These are phyloP conservation scores for Tinea pellionella DNA, from an alignment of 2,888 invertebrate species.

Conservation along the genomic window DNA sequence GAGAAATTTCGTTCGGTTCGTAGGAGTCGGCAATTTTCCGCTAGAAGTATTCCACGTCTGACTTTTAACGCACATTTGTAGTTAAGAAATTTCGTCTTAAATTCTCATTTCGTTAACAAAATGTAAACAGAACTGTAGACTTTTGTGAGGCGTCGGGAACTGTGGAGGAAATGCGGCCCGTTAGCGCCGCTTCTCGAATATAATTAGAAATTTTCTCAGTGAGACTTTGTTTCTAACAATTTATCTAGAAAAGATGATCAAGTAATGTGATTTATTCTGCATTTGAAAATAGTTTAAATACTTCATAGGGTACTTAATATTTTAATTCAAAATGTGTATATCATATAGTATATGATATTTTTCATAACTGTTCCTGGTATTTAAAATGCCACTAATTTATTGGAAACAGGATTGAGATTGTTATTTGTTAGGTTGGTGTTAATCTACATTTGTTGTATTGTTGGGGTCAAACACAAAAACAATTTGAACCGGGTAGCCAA, in stretches of 20 bases:
- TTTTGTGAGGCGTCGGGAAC: slow-evolving; percentile 26
- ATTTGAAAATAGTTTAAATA: not conserved
- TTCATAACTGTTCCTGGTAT: too few species aligned
- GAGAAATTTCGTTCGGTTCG: slow-evolving; percentile 7
- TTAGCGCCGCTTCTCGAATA: slow-evolving; percentile 31
- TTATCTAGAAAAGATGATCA: slow-evolving; percentile 27
- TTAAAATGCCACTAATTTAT: too few species aligned
- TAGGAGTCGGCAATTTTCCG: slow-evolving; percentile 30
- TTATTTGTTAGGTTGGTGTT: slow-evolving; percentile 21
- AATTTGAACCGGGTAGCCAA: slow-evolving; percentile 30
- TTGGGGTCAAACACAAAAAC: slow-evolving; percentile 24
- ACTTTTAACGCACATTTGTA: slow-evolving; percentile 49
- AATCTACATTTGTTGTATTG: slow-evolving; percentile 25
- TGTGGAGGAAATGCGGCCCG: slow-evolving; percentile 29
- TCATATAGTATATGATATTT: too few species aligned
- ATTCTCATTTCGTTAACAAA: slow-evolving; percentile 59
- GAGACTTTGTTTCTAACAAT: slow-evolving; percentile 33
- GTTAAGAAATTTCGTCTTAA: slow-evolving; percentile 55
- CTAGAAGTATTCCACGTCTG: slow-evolving; percentile 30
- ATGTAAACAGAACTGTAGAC: slow-evolving; percentile 52
- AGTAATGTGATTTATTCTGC: slow-evolving; percentile 11
- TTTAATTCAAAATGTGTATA: not conserved
- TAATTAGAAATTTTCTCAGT: slow-evolving; percentile 55
- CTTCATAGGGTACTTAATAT: not conserved
- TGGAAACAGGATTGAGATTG: too few species aligned